A percentile compares a stretch with the other conserved stretches of the same genome.
Evolutionary conservation across 2,113 vertebrate species (phyloP).

Genomic region (Ellobius talpinus): DNA sequence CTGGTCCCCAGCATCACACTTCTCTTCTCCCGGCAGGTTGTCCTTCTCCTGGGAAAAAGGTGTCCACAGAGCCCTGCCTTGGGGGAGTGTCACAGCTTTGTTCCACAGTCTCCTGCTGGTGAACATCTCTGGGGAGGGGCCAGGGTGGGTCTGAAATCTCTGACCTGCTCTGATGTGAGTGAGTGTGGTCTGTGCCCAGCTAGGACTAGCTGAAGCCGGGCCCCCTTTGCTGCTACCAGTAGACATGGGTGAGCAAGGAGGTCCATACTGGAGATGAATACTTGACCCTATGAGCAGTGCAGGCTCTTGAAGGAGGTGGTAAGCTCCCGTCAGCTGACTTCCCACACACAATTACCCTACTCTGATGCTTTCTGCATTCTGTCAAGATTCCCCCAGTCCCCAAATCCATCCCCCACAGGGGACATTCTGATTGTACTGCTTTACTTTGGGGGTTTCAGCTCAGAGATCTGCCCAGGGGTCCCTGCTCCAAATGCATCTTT

Average conservation of each 20-base stretch:
- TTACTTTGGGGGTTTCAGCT: not conserved
- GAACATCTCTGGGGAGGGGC: not conserved
- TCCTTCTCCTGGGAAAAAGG: not conserved
- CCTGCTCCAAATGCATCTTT: not conserved
- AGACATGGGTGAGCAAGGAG: not conserved
- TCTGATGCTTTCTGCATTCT: not conserved
- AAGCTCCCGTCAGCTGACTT: not conserved
- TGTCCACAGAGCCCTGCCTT: not conserved
- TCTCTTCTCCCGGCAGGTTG: not conserved
- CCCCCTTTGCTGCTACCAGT: not conserved
- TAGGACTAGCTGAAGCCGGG: not conserved
- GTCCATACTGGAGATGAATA: not conserved
- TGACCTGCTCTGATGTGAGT: not conserved
- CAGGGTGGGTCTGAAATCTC: not conserved
- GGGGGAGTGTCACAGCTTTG: not conserved
- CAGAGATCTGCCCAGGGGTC: not conserved
- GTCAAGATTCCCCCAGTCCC: not conserved
- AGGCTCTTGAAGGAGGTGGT: not conserved
- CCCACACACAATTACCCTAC: too few species aligned
- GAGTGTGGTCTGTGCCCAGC: not conserved
- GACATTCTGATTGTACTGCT: not conserved
- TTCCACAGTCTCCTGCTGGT: not conserved
- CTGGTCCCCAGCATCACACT: not conserved
- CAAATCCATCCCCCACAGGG: not conserved
- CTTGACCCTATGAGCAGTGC: accelerated